Conservation (phyloP, 2,113 vertebrate species). For the Ophiodon elongatus region DNA sequence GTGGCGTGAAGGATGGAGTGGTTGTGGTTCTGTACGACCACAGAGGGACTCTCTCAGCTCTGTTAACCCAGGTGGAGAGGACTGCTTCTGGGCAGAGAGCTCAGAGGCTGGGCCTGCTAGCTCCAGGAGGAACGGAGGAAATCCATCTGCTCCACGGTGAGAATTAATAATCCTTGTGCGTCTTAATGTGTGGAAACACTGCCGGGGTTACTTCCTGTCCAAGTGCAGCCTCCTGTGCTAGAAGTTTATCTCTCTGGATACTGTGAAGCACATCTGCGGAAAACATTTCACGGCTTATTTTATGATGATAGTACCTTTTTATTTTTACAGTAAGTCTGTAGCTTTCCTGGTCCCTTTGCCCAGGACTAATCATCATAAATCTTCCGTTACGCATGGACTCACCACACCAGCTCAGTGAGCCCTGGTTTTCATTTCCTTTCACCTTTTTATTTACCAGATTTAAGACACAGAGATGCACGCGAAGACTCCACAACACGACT, state of each 20-base stretch:
- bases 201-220: neutral
- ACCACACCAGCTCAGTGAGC: neutral
- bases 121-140: slow-evolving; percentile 85
- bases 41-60: slow-evolving; percentile 82
- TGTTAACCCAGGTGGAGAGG: slow-evolving; percentile 81
- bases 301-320: neutral
- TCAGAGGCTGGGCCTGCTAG: slow-evolving; percentile 86
- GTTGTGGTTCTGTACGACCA: slow-evolving; percentile 86
- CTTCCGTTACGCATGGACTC: neutral
- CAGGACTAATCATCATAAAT: neutral
- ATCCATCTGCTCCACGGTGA: slow-evolving; percentile 86
- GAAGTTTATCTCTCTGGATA: slow-evolving; percentile 22
- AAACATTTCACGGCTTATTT: slow-evolving; percentile 19
- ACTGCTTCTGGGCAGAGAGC: slow-evolving; percentile 76
- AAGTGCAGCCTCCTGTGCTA: neutral
- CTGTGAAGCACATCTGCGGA: slow-evolving; percentile 30
- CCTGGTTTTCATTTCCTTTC: neutral
- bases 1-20: slow-evolving; percentile 79
- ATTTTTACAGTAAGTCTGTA: neutral
- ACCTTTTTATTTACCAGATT: neutral
- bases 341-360: neutral
- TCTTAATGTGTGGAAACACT: slow-evolving; percentile 27
- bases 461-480: neutral
- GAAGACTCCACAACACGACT: neutral
- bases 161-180: slow-evolving; percentile 23